phyloP scores from a whole-genome alignment of 2,888 invertebrate species.

The Drosophila nigricruria region DNA sequence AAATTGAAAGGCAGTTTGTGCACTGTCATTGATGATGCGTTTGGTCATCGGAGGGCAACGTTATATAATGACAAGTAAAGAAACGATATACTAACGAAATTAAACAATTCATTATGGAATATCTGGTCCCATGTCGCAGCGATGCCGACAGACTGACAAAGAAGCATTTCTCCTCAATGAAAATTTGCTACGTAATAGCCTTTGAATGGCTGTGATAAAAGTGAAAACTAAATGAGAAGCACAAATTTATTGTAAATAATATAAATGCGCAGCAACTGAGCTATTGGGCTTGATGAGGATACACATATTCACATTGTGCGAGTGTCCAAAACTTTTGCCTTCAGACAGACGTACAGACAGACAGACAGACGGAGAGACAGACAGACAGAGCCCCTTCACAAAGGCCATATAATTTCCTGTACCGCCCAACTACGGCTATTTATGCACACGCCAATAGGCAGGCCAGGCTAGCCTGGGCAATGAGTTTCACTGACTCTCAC shows the following conservation, averaged over 20 bases:
- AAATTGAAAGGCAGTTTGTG: constrained; percentile 36
- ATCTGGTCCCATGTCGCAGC: constrained; percentile 23
- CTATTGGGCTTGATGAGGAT: constrained; percentile 39
- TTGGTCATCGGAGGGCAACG: constrained; percentile 23
- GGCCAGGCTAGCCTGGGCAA: constrained; percentile 2
- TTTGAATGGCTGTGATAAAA: constrained; percentile 59
- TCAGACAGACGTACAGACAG: constrained; percentile 10
- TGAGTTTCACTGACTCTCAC: constrained; percentile 1
- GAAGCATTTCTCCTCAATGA: constrained; percentile 31
- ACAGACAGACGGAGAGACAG: background rate
- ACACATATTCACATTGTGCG: constrained; percentile 44
- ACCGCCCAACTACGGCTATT: constrained; percentile 28
- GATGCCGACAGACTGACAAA: constrained; percentile 41
- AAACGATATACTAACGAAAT: constrained; percentile 43
- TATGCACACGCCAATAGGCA: constrained; percentile 47
- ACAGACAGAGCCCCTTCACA: constrained; percentile 20
- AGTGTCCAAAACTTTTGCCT: constrained; percentile 41
- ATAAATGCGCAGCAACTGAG: constrained; percentile 45
- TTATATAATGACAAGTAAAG: constrained; percentile 50
- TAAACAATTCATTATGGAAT: constrained; percentile 67
- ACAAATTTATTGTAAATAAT: constrained; percentile 59
- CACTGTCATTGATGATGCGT: constrained; percentile 35
- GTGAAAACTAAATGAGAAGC: constrained; percentile 71
- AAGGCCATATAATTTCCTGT: constrained; percentile 56
- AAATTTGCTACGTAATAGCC: constrained; percentile 65